Evolutionary conservation across 1,140 invertebrate genomes (phyloP), one percentile per base, ranked within the genome.

Genomic region (Venturia canescens): DNA sequence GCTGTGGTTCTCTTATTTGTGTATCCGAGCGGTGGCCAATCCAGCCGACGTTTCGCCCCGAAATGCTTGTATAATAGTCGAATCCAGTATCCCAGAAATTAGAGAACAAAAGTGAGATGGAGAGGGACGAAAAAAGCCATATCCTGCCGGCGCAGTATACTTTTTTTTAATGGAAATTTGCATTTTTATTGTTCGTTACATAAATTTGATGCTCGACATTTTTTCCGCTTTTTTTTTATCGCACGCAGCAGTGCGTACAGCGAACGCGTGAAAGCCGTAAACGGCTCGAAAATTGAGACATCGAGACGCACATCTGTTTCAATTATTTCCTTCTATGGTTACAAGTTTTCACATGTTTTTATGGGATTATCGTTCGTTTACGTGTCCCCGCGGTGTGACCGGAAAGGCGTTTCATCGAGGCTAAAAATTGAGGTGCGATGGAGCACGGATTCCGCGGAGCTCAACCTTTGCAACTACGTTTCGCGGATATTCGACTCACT

Each of bases 91-190:
- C 60, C 23, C 23, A 27, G 15, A 63, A 63, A 63, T 27, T 63
- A 63, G 60, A 26, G 60, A 27, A 63, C 60, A 63, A 63, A 63
- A 63, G 60, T 63, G 60, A 63, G 60, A 63, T 63, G 21, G 60
- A 23, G 13, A 23, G 26, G 23, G 23, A 63, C 6, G 23, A 63
- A 63, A 63, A 63, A 63, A 63, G 11, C 60, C 21, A 26, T 27
- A 27, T 63, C 23, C 21, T 26, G 13, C 60, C n/a, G 26, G n/a
- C 60, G 13, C 60, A 13, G 18, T 16, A 15, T 57, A 27, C 27
- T 27, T 23, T 13, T 26, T 63, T 63, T 63, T 26, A 63, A 63
- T 23, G 60, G 7, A 63, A 63, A 63, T 63, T 63, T 63, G 60
- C 60, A 63, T 63, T 63, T 63, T 63, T 63, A 63, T 63, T 63